phyloP scores from a whole-genome alignment of 2,888 invertebrate species.

The Pristionchus arcanus region DNA sequence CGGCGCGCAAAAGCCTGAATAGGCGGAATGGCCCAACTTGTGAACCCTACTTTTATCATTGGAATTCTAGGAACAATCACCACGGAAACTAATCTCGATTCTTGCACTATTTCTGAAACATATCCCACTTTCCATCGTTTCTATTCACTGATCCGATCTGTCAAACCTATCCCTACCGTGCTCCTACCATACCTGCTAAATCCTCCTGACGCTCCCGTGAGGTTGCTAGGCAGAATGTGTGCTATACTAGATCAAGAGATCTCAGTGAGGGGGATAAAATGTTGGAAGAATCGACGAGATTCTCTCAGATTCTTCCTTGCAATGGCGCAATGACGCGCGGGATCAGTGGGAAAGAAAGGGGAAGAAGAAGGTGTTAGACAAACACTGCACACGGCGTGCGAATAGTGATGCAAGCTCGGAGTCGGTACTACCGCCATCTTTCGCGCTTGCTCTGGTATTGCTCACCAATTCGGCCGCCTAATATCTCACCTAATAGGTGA shows the following conservation, averaged over 20 bases:
- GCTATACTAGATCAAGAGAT: background rate
- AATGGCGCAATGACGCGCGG: background rate
- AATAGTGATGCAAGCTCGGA: too few species aligned
- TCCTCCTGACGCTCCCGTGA: background rate
- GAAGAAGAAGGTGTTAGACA: conserved; percentile 22
- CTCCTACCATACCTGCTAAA: background rate
- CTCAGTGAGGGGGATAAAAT: background rate
- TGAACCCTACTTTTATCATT: too few species aligned
- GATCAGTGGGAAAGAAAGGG: conserved; percentile 1
- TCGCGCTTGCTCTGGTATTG: too few species aligned
- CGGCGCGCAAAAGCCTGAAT: too few species aligned
- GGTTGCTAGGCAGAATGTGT: background rate
- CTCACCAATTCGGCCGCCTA: too few species aligned
- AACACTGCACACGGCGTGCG: background rate
- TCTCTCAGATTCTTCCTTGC: background rate
- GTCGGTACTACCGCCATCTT: too few species aligned
- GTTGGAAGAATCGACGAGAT: background rate
- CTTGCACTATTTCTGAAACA: too few species aligned
- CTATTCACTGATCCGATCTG: background rate
- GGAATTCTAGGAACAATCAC: too few species aligned
- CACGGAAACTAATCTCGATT: too few species aligned
- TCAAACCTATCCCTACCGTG: background rate
- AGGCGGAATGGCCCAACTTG: too few species aligned
- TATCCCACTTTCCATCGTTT: background rate
- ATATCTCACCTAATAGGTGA: too few species aligned